Base-by-base conservation (phyloP, 2,888 invertebrate species). In the Tenodera sinensis region DNA sequence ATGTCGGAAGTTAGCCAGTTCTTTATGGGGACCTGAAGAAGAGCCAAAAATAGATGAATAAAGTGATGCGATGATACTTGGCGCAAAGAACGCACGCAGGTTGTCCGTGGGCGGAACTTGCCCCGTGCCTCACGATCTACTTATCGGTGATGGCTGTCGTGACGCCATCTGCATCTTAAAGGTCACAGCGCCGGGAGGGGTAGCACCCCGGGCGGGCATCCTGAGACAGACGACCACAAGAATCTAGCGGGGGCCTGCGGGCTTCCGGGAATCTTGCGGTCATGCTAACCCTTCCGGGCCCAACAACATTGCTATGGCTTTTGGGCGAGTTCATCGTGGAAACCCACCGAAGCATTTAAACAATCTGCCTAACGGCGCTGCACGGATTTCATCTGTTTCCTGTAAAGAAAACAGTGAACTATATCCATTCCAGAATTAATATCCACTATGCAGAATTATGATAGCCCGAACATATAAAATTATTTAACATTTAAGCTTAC, bases 181-280 rank as follows among this genome's bases (percentile, higher is more conserved):
- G 85, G 85, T 30, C 89, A 25, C 34, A n/a, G 81, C 42, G 85
- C 25, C 86, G 85, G 85, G 54, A 47, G 54, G 71, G 71, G 27
- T 83, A 88, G 88, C 83, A 83, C 86, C 85, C 2, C 30, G 3
- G n/a, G 12, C 87, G 87, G 34, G 89, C 89, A 81, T 42, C 83
- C 9, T 81, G 87, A 82, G 82, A 47, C 83, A 82, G 82, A 47
- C 83, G 81, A 42, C 83, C 47, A 34, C 71, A 83, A 84, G 81
- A 83, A 84, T 47, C 42, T 15, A 14, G 89, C 27, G 47, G 15
- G 47, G 54, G 28, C 27, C 47, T n/a, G 47, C 6, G 83, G 42
- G 81, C 89, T 71, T 71, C 54, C 54, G 54, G 54, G 54, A 71
- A 71, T 20, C 20, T 25, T 71, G 54, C 54, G 54, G 54, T 71